A percentile compares a stretch with the other conserved stretches of the same genome.
phyloP scores from a whole-genome alignment of 2,888 invertebrate species.

The Deilephila porcellus region DNA sequence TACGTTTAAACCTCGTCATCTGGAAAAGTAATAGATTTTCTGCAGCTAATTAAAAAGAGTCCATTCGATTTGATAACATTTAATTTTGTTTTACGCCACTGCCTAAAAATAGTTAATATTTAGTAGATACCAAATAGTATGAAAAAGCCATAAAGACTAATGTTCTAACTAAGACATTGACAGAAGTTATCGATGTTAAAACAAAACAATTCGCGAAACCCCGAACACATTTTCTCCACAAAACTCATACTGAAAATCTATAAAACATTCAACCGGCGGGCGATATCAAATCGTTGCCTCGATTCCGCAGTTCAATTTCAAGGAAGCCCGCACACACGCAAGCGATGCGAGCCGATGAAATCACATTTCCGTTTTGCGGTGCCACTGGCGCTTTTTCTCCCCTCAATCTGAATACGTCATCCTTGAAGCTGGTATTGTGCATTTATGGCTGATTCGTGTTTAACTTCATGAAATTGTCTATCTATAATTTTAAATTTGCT shows the following conservation, averaged over 20 bases:
- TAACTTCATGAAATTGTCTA: neutral
- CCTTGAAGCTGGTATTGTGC: neutral
- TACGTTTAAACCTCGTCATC: no score
- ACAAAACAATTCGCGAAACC: neutral
- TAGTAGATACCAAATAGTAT: no score
- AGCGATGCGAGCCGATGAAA: conserved; percentile 14
- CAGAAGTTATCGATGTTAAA: no score
- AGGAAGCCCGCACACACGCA: conserved; percentile 4
- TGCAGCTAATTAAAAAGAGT: no score
- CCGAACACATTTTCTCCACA: neutral
- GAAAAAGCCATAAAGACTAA: neutral
- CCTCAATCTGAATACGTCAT: neutral
- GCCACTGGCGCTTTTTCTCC: conserved; percentile 12
- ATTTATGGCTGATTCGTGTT: neutral
- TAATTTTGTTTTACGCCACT: no score
- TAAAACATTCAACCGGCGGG: neutral
- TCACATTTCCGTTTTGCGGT: conserved; percentile 22
- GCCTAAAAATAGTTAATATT: no score
- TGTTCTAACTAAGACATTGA: no score
- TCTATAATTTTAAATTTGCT: neutral
- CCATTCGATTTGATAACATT: no score
- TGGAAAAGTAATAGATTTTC: no score
- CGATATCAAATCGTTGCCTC: conserved; percentile 3
- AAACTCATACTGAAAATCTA: neutral
- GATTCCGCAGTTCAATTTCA: conserved; percentile 16